Percentiles rank a stretch among this genome's conserved stretches.
These are phyloP conservation scores for Nineta flava DNA, from an alignment of 2,888 invertebrate species.

Conservation along the genomic window DNA sequence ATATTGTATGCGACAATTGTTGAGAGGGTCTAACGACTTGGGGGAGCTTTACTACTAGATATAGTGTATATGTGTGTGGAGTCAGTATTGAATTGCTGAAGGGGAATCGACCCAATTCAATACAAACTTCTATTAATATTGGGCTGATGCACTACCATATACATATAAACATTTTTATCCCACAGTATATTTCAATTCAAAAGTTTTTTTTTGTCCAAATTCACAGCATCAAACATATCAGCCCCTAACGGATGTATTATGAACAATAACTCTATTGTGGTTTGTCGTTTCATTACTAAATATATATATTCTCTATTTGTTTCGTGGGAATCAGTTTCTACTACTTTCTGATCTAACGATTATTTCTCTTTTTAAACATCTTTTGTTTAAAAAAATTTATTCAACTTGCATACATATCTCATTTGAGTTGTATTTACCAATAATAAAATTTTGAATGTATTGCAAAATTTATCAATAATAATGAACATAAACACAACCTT, in stretches of 20 bases:
- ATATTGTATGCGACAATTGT: background rate
- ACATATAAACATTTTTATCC: background rate
- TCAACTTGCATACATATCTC: too few species aligned
- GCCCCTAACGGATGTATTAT: background rate
- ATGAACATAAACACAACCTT: too few species aligned
- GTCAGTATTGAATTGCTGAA: background rate
- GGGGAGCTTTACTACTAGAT: background rate
- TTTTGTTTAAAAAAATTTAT: too few species aligned
- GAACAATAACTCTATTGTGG: conserved; percentile 1
- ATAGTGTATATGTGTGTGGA: too few species aligned
- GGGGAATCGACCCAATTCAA: background rate
- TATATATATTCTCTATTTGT: too few species aligned
- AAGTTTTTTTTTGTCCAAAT: background rate
- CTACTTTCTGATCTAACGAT: too few species aligned
- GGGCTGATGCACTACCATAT: background rate
- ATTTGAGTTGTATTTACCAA: too few species aligned
- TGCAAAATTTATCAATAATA: too few species aligned
- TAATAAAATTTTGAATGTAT: too few species aligned
- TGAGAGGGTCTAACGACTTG: background rate
- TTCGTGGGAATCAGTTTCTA: background rate
- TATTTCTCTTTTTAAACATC: too few species aligned
- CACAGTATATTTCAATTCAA: background rate
- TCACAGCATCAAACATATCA: background rate
- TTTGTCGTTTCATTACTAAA: background rate
- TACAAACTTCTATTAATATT: background rate